Conservation (phyloP, 2,888 invertebrate species). For the Ormyrus nitidulus region DNA sequence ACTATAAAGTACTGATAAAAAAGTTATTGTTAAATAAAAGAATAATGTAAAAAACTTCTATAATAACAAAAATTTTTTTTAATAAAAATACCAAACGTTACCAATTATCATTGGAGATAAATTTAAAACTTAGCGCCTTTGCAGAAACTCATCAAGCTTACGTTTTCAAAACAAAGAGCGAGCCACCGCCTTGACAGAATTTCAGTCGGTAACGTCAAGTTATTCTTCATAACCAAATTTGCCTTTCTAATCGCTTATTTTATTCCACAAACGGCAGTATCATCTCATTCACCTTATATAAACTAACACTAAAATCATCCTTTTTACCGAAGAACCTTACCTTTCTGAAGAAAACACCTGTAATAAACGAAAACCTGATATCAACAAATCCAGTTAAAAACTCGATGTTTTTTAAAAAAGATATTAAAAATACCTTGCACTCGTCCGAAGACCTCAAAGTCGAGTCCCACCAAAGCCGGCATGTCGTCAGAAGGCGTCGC, state of each 20-base stretch:
- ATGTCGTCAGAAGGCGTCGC: conserved; percentile 52
- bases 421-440: conserved; percentile 70
- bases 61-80: no score
- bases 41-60: no score
- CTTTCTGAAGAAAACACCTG: conserved; percentile 75
- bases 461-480: conserved; percentile 67
- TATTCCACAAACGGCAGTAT: background rate
- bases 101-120: background rate
- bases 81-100: no score
- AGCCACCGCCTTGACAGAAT: conserved; percentile 5
- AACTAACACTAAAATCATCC: background rate
- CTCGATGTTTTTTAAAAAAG: background rate
- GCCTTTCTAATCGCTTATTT: no score
- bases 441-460: conserved; percentile 73
- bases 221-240: no score
- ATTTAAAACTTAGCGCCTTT: conserved; percentile 26
- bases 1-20: no score
- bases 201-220: conserved; percentile 23
- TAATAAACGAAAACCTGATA: conserved; percentile 57
- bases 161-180: background rate
- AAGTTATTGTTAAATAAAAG: no score
- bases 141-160: background rate
- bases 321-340: conserved; percentile 60
- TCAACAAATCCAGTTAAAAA: conserved; percentile 22
- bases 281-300: background rate